Evolutionary conservation across 2,797 vertebrate species (phyloP), one percentile per base, ranked within the genome.

Genomic region (Karalla daura): DNA sequence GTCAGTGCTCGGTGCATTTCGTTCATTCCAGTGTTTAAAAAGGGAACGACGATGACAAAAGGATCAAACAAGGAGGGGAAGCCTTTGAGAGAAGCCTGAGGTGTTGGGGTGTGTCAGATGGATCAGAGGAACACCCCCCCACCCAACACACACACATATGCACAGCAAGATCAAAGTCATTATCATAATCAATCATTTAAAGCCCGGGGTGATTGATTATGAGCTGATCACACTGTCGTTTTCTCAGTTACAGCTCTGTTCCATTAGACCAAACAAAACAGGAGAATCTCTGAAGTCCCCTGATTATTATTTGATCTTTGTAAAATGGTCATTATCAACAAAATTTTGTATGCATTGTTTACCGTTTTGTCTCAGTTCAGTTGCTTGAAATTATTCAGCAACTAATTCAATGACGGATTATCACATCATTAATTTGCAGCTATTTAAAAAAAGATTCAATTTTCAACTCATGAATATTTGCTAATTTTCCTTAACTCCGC

Each of bases 151-250:
- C 12, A 46, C n/a, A 24, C 41, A 37, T 54, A 51, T 15, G 17
- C 44, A 69, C 18, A 59, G 35, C 21, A 5, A 17, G 27, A 60
- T 55, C 45, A 67, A 53, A 63, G 17, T 43, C 52, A 65, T 79
- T 77, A 72, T 46, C 72, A 75, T 64, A 68, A 79, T 83, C 68
- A 75, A 74, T 86, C 63, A 80, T 70, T 36, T 23, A 30, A 55
- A 78, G 45, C 14, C 2, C 14, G 37, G 15, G 21, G 54, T 73
- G 59, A 72, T 36, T 73, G 67, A 83, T 76, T 59, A 45, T 56
- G 12, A 76, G 56, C 45, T 39, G 68, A 52, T 55, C 63, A 73
- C 61, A 58, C 36, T 32, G 10, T 63, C 14, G 2, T 73, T 47
- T 61, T 46, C 51, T 40, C 21, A 27, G 3, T 12, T 30, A 54